Percentiles rank a stretch among this genome's conserved stretches.
phyloP scores from a whole-genome alignment of 2,797 vertebrate species.

The Atherinosoma microstoma region DNA sequence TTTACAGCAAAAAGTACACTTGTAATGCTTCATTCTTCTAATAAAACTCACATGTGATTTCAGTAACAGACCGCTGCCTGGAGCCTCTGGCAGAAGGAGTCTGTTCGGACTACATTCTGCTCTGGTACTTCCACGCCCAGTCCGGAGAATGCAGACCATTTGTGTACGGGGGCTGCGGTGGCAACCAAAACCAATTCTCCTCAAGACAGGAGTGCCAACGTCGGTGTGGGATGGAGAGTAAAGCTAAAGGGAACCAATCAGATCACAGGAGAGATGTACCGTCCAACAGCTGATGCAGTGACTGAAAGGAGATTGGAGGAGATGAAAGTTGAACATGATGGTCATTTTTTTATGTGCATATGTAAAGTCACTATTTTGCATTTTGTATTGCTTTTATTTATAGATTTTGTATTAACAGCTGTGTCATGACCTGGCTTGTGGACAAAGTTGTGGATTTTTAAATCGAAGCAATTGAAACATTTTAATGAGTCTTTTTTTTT shows the following conservation, averaged over 20 bases:
- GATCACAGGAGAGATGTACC: constrained; percentile 2
- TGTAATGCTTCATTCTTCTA: neutral
- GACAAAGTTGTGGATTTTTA: constrained; percentile 8
- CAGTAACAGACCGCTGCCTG: constrained; percentile 76
- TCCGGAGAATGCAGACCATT: constrained; percentile 86
- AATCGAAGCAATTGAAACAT: constrained; percentile 26
- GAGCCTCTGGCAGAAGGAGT: constrained; percentile 88
- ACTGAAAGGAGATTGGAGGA: neutral
- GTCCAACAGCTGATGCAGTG: constrained; percentile 13
- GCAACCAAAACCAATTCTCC: constrained; percentile 87
- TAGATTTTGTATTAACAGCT: constrained; percentile 34
- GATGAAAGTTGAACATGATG: neutral
- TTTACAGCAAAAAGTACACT: neutral
- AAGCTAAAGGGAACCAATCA: constrained; percentile 51
- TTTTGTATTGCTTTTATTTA: constrained; percentile 66
- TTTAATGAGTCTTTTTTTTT: neutral
- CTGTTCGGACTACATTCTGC: constrained; percentile 83
- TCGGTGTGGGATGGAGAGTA: constrained; percentile 66
- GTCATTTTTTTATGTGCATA: constrained; percentile 59
- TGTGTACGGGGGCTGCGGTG: constrained; percentile 88
- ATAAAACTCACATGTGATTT: constrained; percentile 7
- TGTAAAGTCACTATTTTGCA: constrained; percentile 47
- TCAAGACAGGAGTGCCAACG: constrained; percentile 80
- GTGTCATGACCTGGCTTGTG: neutral
- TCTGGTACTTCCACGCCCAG: constrained; percentile 88